A percentile compares a stretch with the other conserved stretches of the same genome.
Evolutionary conservation across 2,888 invertebrate genomes (phyloP).

Genomic region (Oscheius sp.): DNA sequence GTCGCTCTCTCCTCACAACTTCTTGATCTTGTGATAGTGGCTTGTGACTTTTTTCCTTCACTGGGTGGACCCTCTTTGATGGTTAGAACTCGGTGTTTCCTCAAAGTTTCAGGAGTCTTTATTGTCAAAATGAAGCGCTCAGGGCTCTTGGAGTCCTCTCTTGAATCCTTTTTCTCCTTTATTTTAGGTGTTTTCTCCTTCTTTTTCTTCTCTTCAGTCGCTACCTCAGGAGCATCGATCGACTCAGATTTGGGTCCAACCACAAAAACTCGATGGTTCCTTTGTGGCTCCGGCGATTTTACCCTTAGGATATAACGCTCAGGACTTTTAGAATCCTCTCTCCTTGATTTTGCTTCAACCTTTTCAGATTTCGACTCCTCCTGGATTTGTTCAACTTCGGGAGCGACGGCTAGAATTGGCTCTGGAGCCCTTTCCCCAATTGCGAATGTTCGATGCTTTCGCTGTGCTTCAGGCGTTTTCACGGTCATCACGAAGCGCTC

Average conservation of each 20-base stretch:
- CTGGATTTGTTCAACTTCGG: slow-evolving; percentile 3
- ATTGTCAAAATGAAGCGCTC: slow-evolving; percentile 40
- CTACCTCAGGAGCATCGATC: slow-evolving; percentile 28
- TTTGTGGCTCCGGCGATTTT: slow-evolving; percentile 40
- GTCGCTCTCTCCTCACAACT: slow-evolving; percentile 21
- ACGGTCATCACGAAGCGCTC: slow-evolving; percentile 42
- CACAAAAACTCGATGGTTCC: slow-evolving; percentile 34
- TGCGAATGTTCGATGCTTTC: slow-evolving; percentile 35
- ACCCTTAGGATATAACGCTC: slow-evolving; percentile 41
- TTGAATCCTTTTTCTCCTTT: slow-evolving; percentile 12
- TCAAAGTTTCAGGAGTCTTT: slow-evolving; percentile 40
- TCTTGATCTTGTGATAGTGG: slow-evolving; percentile 14
- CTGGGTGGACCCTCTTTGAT: slow-evolving; percentile 5
- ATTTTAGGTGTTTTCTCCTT: slow-evolving; percentile 32
- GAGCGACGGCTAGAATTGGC: neutral
- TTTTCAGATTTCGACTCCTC: slow-evolving; percentile 7
- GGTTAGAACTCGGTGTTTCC: slow-evolving; percentile 36
- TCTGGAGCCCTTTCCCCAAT: slow-evolving; percentile 13
- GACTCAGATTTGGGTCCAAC: slow-evolving; percentile 11
- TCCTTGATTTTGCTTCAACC: slow-evolving; percentile 10
- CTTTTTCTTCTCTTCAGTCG: slow-evolving; percentile 36
- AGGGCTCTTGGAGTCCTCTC: slow-evolving; percentile 30
- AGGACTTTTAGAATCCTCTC: slow-evolving; percentile 31
- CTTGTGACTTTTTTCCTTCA: slow-evolving; percentile 5
- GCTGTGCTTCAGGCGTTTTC: slow-evolving; percentile 42